Percentiles rank a stretch among this genome's conserved stretches.
These are phyloP conservation scores for Sebastolobus alascanus DNA, from an alignment of 2,797 vertebrate species.

Conservation along the genomic window DNA sequence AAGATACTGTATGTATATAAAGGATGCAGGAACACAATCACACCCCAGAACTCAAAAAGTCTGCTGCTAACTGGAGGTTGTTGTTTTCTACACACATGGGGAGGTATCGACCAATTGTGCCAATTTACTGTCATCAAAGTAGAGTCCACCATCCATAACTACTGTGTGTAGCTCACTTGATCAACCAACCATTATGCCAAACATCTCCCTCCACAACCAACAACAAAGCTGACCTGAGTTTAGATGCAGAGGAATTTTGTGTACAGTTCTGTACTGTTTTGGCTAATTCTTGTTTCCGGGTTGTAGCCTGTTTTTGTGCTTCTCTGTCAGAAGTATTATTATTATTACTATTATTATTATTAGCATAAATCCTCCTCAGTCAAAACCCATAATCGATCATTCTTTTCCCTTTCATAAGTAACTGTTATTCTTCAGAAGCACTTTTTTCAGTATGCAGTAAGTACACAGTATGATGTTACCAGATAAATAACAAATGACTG, in stretches of 20 bases:
- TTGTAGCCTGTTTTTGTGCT: neutral
- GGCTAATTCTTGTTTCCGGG: neutral
- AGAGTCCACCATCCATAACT: no score
- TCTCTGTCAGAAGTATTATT: neutral
- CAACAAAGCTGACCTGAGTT: no score
- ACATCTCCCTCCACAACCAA: no score
- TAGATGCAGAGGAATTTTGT: neutral
- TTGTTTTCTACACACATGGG: no score
- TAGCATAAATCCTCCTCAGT: neutral
- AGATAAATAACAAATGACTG: conserved; percentile 19
- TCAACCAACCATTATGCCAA: no score
- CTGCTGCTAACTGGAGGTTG: no score
- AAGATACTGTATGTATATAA: no score
- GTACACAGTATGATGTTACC: neutral
- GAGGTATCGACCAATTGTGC: no score
- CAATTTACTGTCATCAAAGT: no score
- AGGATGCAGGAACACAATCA: no score
- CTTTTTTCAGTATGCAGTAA: conserved; percentile 18
- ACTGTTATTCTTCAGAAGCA: neutral
- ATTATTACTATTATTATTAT: neutral
- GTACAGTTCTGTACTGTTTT: neutral
- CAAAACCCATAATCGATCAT: neutral
- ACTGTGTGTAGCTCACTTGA: no score
- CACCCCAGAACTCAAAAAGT: no score
- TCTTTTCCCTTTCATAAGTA: neutral